These are phyloP conservation scores for Malurus splendens DNA, from an alignment of 2,797 vertebrate genomes.

Conservation along the genomic window DNA sequence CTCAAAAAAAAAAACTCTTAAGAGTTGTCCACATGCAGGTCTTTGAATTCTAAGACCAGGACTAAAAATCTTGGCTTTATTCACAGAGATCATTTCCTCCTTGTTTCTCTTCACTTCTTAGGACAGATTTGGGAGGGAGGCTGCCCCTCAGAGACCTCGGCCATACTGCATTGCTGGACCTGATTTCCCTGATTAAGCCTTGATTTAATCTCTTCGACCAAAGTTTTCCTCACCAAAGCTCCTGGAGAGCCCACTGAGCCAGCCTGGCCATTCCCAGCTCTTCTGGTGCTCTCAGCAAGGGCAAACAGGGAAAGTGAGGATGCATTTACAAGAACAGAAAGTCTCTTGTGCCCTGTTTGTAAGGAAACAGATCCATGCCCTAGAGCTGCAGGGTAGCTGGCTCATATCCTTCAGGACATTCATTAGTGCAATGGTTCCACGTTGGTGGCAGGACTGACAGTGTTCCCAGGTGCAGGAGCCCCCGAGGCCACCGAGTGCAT, in stretches of 20 bases:
- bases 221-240: background rate
- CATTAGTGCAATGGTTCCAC: background rate
- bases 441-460: background rate
- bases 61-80: background rate
- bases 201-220: background rate
- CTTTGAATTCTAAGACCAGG: background rate
- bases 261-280: background rate
- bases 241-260: background rate
- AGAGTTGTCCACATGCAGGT: background rate
- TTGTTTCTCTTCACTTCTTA: background rate
- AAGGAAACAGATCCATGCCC: background rate
- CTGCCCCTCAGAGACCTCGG: background rate
- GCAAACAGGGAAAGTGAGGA: background rate
- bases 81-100: background rate
- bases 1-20: no score
- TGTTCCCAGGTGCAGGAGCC: background rate
- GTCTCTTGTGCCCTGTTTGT: background rate
- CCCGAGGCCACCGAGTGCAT: fast-evolving
- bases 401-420: background rate
- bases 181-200: fast-evolving
- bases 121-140: background rate
- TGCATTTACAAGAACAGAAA: background rate
- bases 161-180: background rate
- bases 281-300: background rate
- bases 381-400: background rate